phyloP scores from a whole-genome alignment of 2,888 invertebrate genomes.

The Notodonta ziczac region DNA sequence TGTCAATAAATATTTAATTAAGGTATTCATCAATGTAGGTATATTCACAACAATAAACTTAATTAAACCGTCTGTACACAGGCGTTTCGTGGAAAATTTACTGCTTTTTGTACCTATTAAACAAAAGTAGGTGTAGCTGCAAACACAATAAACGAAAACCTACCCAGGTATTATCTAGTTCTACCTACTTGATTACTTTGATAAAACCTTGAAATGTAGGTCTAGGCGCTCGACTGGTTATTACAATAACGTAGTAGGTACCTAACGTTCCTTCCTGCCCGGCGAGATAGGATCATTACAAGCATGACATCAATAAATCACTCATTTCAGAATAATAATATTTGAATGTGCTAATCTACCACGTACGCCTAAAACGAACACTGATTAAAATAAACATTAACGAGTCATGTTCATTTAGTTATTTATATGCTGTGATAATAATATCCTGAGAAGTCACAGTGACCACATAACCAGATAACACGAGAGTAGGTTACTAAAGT shows the following conservation, averaged over 20 bases:
- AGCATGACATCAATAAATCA: neutral
- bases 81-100: neutral
- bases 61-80: neutral
- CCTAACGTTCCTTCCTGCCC: neutral
- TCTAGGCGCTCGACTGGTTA: conserved; percentile 48
- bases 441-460: neutral
- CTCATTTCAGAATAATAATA: neutral
- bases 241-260: conserved; percentile 34
- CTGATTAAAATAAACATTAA: too few relatives aligned
- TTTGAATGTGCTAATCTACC: too few relatives aligned
- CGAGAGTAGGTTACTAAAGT: neutral
- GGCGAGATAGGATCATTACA: neutral
- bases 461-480: neutral
- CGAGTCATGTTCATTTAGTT: too few relatives aligned
- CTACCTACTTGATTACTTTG: conserved; percentile 20
- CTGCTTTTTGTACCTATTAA: neutral
- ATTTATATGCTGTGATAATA: neutral
- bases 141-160: neutral
- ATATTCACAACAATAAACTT: neutral
- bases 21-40: neutral
- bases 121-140: neutral
- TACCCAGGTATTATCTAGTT: conserved; percentile 13
- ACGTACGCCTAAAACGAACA: too few relatives aligned
- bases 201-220: conserved; percentile 48
- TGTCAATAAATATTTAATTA: conserved; percentile 12